Base-by-base conservation (phyloP, 2,888 invertebrate species). In the Parnassius smintheus region DNA sequence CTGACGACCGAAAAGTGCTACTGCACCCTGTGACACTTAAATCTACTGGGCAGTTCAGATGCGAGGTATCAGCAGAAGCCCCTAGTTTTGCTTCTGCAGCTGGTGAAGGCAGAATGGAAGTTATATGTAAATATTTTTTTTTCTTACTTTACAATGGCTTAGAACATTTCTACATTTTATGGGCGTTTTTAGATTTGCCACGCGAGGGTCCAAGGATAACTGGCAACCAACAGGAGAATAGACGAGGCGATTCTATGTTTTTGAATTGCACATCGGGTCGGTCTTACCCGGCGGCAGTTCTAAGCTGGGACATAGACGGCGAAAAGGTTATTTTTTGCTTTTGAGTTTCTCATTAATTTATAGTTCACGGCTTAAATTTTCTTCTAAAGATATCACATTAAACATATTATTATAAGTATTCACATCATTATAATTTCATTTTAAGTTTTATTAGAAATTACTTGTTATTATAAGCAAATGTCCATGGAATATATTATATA, bases 291-390 rank as follows among this genome's bases (percentile, higher is more conserved):
- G 95, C 95, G 22, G 95, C 96, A 25, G 91, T 94, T 68, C 92
- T 96, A 41, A 94, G 95, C 78, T 96, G 96, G 96, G 95, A 95
- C 84, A 95, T 96, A 77, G 95, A 96, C 78, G 95, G 95, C 72
- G 93, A 95, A 83, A 93, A 94, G 94, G 96, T 95, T 88, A 55
- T 59, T 63, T 63, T 63, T 59, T 63, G 59, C 54, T 63, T 46
- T 18, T 58, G 54, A 57, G 54, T 62, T 63, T 54, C 44, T 18
- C 59, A 63, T 63, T 63, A 51, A 63, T 63, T 63, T 59, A 55
- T 55, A 54, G 50, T 22, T 44, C 54, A 45, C 35, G 18, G 48
- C 41, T 18, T 18, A 48, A 18, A 54, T 54, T 48, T 60, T n/a
- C 53, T 60, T 41, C 25, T n/a, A 13, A 53, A 53, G n/a, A 59